Conservation (phyloP, 2,113 vertebrate species). For the Callipepla californica region DNA sequence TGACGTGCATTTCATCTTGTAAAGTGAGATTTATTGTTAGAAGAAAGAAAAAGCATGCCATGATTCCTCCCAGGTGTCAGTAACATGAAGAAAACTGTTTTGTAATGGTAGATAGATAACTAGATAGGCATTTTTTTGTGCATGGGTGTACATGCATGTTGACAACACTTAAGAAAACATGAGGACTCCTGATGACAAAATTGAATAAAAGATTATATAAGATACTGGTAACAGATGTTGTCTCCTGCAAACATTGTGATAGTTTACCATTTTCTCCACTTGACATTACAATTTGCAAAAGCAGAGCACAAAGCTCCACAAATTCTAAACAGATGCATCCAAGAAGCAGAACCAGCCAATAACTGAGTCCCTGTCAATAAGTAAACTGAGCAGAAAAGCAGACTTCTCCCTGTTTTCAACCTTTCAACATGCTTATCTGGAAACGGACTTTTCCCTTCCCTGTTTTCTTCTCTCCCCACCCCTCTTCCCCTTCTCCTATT, state of each 20-base stretch:
- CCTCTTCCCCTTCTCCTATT: neutral
- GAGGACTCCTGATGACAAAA: neutral
- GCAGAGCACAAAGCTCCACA: neutral
- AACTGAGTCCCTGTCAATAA: neutral
- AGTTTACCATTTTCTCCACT: neutral
- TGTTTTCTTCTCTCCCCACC: neutral
- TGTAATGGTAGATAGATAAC: neutral
- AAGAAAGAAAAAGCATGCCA: neutral
- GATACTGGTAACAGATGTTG: neutral
- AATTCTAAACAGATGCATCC: neutral
- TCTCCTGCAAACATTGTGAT: fast-evolving
- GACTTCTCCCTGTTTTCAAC: constrained; percentile 11
- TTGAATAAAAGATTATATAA: neutral
- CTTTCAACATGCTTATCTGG: constrained; percentile 33
- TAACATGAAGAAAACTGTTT: neutral
- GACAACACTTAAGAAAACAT: neutral
- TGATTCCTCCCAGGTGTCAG: neutral
- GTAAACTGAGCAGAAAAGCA: constrained; percentile 29
- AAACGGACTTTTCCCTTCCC: constrained; percentile 8
- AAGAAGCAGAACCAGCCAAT: neutral
- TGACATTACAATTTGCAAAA: neutral
- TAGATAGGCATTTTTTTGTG: neutral
- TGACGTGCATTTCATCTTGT: neutral
- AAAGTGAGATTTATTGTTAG: neutral
- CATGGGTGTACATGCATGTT: neutral